Conservation (phyloP, 2,888 invertebrate genomes). For the Cantharis flavilabris region DNA sequence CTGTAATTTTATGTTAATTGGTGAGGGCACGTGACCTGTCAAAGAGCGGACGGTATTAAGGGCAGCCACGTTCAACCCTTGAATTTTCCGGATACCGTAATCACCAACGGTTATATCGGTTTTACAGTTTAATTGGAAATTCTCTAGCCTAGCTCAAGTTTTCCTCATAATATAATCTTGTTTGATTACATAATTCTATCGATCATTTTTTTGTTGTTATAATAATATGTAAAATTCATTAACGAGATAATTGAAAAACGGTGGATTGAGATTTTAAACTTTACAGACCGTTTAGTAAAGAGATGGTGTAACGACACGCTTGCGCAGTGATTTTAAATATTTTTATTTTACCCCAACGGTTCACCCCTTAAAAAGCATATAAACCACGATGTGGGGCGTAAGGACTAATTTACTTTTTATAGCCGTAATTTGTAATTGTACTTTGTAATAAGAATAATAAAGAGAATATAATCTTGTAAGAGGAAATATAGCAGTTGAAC, state of each 20-base stretch:
- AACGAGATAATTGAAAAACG: neutral
- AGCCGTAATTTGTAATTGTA: neutral
- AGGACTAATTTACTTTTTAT: neutral
- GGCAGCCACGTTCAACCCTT: slow-evolving; percentile 23
- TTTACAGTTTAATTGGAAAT: slow-evolving; percentile 23
- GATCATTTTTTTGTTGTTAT: neutral
- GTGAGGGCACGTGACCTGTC: slow-evolving; percentile 23
- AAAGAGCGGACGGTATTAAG: slow-evolving; percentile 23
- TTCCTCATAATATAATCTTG: slow-evolving; percentile 5
- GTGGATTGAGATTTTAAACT: neutral
- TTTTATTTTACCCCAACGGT: neutral
- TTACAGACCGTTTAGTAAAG: neutral
- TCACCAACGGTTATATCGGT: slow-evolving; percentile 20
- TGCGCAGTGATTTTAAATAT: neutral
- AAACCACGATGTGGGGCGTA: neutral
- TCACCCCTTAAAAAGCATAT: neutral
- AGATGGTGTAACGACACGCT: neutral
- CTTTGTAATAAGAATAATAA: neutral
- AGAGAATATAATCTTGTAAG: neutral
- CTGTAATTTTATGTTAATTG: slow-evolving; percentile 22
- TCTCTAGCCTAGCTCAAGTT: slow-evolving; percentile 16
- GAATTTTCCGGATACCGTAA: slow-evolving; percentile 22
- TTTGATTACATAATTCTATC: neutral
- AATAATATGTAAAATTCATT: neutral
- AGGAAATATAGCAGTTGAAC: neutral